Conservation (phyloP, 2,113 vertebrate genomes). For the Accipiter virgatus region DNA sequence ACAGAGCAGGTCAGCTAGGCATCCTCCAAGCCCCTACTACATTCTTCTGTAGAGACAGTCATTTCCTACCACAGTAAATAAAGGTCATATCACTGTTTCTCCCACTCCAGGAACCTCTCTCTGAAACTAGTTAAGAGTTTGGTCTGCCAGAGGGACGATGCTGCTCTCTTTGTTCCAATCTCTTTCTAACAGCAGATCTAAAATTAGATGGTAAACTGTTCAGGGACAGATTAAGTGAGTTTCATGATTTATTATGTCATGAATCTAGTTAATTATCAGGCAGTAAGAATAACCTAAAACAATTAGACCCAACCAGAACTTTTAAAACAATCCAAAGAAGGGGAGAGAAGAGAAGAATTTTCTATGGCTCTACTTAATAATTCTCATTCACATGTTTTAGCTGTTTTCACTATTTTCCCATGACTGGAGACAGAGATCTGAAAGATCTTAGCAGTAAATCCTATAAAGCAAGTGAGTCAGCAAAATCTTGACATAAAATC, state of each 20-base stretch:
- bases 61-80: background rate
- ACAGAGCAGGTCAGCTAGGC: background rate
- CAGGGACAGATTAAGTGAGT: background rate
- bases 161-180: background rate
- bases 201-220: background rate
- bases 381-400: background rate
- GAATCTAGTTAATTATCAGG: background rate
- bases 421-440: background rate
- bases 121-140: background rate
- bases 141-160: background rate
- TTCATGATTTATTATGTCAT: background rate
- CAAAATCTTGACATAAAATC: background rate
- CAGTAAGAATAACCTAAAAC: background rate
- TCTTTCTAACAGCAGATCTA: background rate
- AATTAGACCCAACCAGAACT: background rate
- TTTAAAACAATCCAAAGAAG: background rate
- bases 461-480: background rate
- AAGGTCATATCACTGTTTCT: background rate
- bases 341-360: background rate
- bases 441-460: background rate
- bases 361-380: background rate
- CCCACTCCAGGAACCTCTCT: background rate
- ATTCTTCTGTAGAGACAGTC: background rate
- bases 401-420: background rate
- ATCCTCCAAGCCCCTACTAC: background rate